A percentile compares a stretch with the other conserved stretches of the same genome.
Evolutionary conservation across 2,113 vertebrate species (phyloP).

Genomic region (Psophia crepitans): DNA sequence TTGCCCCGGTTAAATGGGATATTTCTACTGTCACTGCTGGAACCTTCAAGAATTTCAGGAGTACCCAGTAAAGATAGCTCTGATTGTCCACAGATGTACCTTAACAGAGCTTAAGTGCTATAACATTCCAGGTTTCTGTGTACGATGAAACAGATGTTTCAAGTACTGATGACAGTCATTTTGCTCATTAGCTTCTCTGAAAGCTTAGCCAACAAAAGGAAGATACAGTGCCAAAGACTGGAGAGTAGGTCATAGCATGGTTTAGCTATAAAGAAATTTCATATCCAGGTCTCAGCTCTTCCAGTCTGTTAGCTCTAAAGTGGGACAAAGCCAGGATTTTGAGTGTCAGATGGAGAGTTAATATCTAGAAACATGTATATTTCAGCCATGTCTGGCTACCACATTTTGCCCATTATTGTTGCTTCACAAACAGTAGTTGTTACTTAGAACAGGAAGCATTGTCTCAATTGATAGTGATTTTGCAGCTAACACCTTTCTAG

Average conservation of each 20-base stretch:
- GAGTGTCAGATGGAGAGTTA: not conserved
- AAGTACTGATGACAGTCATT: too few relatives aligned
- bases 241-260: accelerated
- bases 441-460: not conserved
- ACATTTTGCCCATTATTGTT: not conserved
- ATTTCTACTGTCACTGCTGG: not conserved
- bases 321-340: not conserved
- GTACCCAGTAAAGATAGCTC: not conserved
- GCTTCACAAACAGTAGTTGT: not conserved
- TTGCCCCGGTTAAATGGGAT: not conserved
- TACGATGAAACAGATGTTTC: too few relatives aligned
- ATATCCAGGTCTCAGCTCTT: not conserved
- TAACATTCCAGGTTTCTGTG: not conserved
- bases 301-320: not conserved
- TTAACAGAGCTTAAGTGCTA: accelerated
- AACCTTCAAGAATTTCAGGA: not conserved
- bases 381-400: not conserved
- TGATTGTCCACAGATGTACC: accelerated
- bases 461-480: not conserved
- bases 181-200: not conserved
- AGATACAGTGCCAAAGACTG: not conserved
- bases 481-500: not conserved
- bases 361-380: not conserved
- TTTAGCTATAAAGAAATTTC: not conserved
- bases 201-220: not conserved